phyloP scores from a whole-genome alignment of 2,888 invertebrate species.

The Acleris holmiana region DNA sequence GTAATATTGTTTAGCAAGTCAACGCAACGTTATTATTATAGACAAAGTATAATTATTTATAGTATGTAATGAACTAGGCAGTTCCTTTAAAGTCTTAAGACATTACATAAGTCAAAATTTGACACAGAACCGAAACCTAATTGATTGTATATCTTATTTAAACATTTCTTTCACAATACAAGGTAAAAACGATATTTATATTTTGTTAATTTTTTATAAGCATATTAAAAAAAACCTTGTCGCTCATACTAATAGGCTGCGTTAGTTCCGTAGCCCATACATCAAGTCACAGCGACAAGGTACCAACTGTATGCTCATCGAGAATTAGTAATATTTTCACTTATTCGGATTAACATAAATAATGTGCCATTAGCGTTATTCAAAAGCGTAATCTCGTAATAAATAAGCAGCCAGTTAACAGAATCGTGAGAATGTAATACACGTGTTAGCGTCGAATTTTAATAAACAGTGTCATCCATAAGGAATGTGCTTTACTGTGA shows the following conservation, averaged over 20 bases:
- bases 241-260: background rate
- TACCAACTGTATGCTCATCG: conserved; percentile 4
- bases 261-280: background rate
- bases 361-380: conserved; percentile 28
- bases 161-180: too few species aligned
- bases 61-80: too few species aligned
- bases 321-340: conserved; percentile 27
- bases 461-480: background rate
- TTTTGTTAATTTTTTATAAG: too few species aligned
- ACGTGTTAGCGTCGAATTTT: conserved; percentile 12
- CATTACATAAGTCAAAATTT: too few species aligned
- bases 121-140: too few species aligned
- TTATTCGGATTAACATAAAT: conserved; percentile 33
- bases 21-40: too few species aligned
- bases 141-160: too few species aligned
- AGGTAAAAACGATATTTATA: too few species aligned
- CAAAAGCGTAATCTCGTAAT: conserved; percentile 27
- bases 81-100: too few species aligned
- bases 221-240: background rate
- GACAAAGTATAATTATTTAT: too few species aligned
- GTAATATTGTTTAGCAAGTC: too few species aligned
- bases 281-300: conserved; percentile 5
- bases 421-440: conserved; percentile 10
- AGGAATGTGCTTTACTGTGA: background rate
- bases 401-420: conserved; percentile 31